Conservation (phyloP, 2,888 invertebrate species). For the Elaeidobius kamerunicus region DNA sequence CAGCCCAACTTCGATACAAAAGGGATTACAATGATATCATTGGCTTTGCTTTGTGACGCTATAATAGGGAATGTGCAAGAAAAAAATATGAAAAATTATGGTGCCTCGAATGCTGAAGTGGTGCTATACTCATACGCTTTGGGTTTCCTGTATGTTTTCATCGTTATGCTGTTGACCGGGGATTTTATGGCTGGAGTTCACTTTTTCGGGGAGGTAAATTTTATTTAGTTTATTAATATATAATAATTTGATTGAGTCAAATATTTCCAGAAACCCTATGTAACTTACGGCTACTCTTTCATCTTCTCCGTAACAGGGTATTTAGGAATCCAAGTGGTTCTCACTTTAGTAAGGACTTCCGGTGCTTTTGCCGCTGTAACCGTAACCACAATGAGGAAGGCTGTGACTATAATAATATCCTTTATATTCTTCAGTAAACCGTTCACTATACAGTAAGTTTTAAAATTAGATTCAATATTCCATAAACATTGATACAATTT, state of each 20-base stretch:
- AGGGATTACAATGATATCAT: slow-evolving; percentile 73
- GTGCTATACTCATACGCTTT: slow-evolving; percentile 90
- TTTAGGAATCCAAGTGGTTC: slow-evolving; percentile 88
- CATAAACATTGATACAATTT: slow-evolving; percentile 42
- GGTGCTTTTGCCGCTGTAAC: slow-evolving; percentile 94
- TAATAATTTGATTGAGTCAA: too few species aligned
- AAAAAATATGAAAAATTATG: slow-evolving; percentile 83
- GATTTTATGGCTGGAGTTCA: slow-evolving; percentile 69
- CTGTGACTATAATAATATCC: slow-evolving; percentile 87
- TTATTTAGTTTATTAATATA: neutral
- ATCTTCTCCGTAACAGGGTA: slow-evolving; percentile 88
- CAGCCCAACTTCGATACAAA: slow-evolving; percentile 70
- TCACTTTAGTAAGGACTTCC: slow-evolving; percentile 82
- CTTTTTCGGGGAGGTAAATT: slow-evolving; percentile 70
- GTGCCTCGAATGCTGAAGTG: slow-evolving; percentile 86
- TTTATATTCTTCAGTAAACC: slow-evolving; percentile 94
- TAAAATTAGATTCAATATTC: neutral
- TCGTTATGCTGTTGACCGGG: slow-evolving; percentile 69
- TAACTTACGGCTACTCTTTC: slow-evolving; percentile 81
- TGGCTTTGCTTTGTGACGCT: slow-evolving; percentile 91
- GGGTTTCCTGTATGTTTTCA: slow-evolving; percentile 77
- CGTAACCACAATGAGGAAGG: slow-evolving; percentile 87
- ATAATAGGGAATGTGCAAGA: slow-evolving; percentile 97
- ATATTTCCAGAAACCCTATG: slow-evolving; percentile 63
- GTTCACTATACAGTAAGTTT: slow-evolving; percentile 68